These are phyloP conservation scores for Karalla daura DNA, from an alignment of 2,797 vertebrate species.

Conservation along the genomic window DNA sequence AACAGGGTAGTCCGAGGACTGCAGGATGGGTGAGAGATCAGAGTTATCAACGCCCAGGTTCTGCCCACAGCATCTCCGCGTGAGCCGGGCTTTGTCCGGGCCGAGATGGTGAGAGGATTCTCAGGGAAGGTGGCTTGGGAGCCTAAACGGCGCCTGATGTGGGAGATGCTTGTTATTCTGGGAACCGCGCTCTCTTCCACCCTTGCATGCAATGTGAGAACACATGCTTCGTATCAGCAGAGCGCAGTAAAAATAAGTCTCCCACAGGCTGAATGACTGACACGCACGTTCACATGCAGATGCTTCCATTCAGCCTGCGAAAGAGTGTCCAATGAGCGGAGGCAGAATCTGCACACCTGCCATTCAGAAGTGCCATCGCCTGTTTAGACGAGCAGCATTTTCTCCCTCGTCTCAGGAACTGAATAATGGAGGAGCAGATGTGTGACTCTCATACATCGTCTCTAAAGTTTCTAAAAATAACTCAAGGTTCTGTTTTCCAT, in stretches of 20 bases:
- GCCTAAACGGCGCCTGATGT: constrained; percentile 12
- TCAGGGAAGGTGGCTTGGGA: constrained; percentile 12
- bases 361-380: constrained; percentile 33
- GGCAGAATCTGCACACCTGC: constrained; percentile 55
- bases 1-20: not conserved
- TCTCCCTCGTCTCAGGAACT: constrained; percentile 19
- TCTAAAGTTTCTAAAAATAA: not conserved
- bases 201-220: constrained; percentile 42
- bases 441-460: not conserved
- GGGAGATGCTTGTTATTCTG: constrained; percentile 39
- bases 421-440: constrained; percentile 11
- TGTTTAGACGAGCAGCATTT: constrained; percentile 41
- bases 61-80: not conserved
- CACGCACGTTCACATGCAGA: constrained; percentile 41
- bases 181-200: constrained; percentile 33
- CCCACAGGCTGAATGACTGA: constrained; percentile 50
- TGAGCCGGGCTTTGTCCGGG: constrained; percentile 12
- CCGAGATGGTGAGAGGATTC: constrained; percentile 11
- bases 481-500: not conserved
- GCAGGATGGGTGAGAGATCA: constrained; percentile 8
- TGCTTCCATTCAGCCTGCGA: constrained; percentile 40
- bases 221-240: constrained; percentile 66
- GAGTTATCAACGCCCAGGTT: not conserved
- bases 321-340: constrained; percentile 28
- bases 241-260: constrained; percentile 51